phyloP scores from a whole-genome alignment of 2,113 vertebrate genomes.

The Parotia lawesii region DNA sequence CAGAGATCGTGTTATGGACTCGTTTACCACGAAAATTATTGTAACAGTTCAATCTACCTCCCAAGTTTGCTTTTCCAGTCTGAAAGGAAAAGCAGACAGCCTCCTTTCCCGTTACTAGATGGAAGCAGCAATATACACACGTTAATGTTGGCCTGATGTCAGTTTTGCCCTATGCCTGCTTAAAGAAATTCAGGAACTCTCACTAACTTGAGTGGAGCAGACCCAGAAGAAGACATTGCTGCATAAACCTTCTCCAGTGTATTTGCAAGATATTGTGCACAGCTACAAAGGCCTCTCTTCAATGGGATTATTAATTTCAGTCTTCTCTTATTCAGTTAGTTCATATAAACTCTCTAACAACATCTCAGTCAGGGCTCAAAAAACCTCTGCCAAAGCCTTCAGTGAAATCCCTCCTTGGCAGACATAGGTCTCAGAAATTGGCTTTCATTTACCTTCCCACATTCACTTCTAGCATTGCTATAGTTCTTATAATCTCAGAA shows the following conservation, averaged over 20 bases:
- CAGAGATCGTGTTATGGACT: neutral
- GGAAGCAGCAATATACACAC: neutral
- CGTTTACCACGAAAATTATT: neutral
- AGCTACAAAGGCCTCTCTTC: neutral
- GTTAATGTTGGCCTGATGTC: neutral
- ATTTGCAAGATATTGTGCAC: neutral
- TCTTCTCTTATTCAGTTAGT: neutral
- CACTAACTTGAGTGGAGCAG: neutral
- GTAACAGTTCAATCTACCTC: neutral
- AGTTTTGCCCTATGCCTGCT: neutral
- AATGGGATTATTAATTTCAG: slow-evolving; percentile 26
- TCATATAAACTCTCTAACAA: neutral
- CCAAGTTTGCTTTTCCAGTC: neutral
- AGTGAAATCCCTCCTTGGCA: neutral
- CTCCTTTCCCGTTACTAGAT: neutral
- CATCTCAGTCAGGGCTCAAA: neutral
- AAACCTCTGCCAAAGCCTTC: slow-evolving; percentile 10
- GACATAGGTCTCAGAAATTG: neutral
- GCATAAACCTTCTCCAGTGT: neutral
- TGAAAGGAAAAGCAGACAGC: neutral
- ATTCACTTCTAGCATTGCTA: fast-evolving
- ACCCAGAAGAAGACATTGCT: neutral
- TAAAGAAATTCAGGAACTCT: neutral
- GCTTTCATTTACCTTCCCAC: slow-evolving; percentile 20
- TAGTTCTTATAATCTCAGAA: neutral